These are phyloP conservation scores for Calephelis perditalis DNA, from an alignment of 2,888 invertebrate genomes.

Conservation along the genomic window DNA sequence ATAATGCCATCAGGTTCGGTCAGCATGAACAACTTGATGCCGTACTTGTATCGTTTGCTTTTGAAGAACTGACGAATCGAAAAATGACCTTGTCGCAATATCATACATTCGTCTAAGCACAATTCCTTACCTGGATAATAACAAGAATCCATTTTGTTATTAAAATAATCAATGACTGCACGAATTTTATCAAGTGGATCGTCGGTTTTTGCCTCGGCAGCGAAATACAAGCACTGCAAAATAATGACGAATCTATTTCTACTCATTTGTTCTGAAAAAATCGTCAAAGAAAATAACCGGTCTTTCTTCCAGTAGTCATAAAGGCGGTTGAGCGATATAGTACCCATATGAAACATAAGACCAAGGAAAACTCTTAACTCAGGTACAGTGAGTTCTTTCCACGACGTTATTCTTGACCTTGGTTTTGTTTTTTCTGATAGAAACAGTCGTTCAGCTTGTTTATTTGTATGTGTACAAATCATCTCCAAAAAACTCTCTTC, in stretches of 20 bases:
- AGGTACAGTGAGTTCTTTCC: conserved; percentile 19
- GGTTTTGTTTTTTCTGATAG: conserved; percentile 9
- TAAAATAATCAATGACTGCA: conserved; percentile 2
- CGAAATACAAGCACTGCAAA: not conserved
- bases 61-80: conserved; percentile 23
- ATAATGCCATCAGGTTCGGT: conserved; percentile 39
- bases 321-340: conserved; percentile 24
- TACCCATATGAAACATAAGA: conserved; percentile 33
- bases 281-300: conserved; percentile 25
- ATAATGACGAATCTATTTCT: conserved; percentile 3
- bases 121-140: conserved; percentile 13
- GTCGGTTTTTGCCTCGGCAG: not conserved
- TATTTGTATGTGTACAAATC: conserved; percentile 16
- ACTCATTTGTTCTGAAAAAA: conserved; percentile 29
- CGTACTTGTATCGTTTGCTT: conserved; percentile 39
- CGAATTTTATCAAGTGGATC: conserved; percentile 1
- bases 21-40: conserved; percentile 38
- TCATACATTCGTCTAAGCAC: conserved; percentile 16
- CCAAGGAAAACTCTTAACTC: conserved; percentile 22
- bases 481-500: conserved; percentile 11
- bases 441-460: conserved; percentile 15
- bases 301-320: conserved; percentile 33
- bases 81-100: conserved; percentile 17
- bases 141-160: conserved; percentile 11
- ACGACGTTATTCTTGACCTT: conserved; percentile 1